Conservation (phyloP, 2,888 invertebrate genomes). For the Apamea sordens region DNA sequence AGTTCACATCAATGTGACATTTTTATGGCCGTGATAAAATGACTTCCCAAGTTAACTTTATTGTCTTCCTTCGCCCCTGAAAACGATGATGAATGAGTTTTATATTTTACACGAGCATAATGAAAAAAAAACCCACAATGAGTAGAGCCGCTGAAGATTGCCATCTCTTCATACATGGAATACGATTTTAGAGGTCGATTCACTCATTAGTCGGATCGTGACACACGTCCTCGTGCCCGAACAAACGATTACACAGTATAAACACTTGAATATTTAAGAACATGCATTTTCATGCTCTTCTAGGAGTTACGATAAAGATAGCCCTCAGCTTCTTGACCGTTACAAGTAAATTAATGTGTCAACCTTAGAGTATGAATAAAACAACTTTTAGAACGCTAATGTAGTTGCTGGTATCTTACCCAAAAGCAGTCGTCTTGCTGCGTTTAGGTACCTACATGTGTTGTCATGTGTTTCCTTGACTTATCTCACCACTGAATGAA, state of each 20-base stretch:
- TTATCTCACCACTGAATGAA: neutral
- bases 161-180: conserved; percentile 62
- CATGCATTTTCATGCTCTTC: conserved; percentile 58
- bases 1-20: conserved; percentile 22
- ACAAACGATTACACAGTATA: conserved; percentile 50
- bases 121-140: conserved; percentile 51
- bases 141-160: conserved; percentile 49
- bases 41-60: neutral
- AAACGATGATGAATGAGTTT: conserved; percentile 30
- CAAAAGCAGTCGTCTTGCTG: conserved; percentile 9
- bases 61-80: conserved; percentile 32
- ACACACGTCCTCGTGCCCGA: conserved; percentile 58
- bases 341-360: conserved; percentile 18
- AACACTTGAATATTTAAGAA: conserved; percentile 44
- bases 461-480: conserved; percentile 11
- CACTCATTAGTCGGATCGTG: conserved; percentile 63
- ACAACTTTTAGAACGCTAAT: conserved; percentile 30
- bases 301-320: conserved; percentile 45
- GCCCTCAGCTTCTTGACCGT: conserved; percentile 28
- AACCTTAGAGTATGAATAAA: conserved; percentile 37
- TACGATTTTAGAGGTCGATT: conserved; percentile 65
- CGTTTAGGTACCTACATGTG: neutral
- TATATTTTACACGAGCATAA: conserved; percentile 34
- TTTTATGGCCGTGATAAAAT: conserved; percentile 15
- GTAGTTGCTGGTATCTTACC: conserved; percentile 35